Evolutionary conservation across 2,113 vertebrate species (phyloP).

Genomic region (Ornithorhynchus anatinus): DNA sequence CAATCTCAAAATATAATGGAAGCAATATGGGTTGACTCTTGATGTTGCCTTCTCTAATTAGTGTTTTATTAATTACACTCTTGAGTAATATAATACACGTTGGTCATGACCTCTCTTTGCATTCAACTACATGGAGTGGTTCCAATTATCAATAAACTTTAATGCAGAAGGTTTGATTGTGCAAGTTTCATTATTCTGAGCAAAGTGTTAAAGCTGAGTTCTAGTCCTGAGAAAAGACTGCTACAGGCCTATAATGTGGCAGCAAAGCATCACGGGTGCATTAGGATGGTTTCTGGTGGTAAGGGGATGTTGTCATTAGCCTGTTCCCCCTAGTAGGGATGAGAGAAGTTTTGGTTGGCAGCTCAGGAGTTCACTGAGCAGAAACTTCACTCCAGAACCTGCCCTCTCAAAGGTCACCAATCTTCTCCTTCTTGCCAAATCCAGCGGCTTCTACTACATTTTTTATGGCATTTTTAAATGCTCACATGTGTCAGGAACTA

Average conservation of each 20-base stretch:
- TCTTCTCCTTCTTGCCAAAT: no score
- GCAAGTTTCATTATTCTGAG: constrained; percentile 60
- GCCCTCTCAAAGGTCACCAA: no score
- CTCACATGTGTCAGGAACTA: no score
- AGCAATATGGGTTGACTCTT: constrained; percentile 70
- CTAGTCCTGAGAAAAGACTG: constrained; percentile 7
- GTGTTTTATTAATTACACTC: constrained; percentile 77
- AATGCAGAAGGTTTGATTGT: constrained; percentile 49
- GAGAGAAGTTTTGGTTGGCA: no score
- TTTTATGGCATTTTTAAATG: no score
- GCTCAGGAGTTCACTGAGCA: no score
- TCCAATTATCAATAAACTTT: constrained; percentile 67
- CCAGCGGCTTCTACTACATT: no score
- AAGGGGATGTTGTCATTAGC: no score
- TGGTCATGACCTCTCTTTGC: constrained; percentile 66
- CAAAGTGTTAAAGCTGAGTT: constrained; percentile 46
- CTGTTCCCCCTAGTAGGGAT: no score
- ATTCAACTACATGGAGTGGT: constrained; percentile 68
- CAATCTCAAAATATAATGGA: constrained; percentile 64
- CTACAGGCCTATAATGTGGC: not conserved
- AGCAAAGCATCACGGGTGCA: not conserved
- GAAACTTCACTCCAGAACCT: no score
- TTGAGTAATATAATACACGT: constrained; percentile 69
- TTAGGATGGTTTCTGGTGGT: no score
- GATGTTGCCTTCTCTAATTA: constrained; percentile 66